Base-by-base conservation (phyloP, 1,140 invertebrate species). In the Onthophagus taurus region DNA sequence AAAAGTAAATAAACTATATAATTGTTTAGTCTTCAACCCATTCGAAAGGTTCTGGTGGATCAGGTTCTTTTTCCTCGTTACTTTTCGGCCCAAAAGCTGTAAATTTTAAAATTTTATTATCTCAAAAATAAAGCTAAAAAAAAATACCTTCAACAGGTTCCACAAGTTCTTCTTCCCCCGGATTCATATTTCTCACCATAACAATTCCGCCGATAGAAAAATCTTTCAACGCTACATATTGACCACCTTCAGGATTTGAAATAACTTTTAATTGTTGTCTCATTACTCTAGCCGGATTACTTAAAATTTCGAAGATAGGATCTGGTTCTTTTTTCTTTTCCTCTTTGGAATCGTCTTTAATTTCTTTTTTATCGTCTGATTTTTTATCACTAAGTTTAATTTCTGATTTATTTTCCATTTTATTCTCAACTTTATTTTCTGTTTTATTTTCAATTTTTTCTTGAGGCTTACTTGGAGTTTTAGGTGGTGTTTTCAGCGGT, bases 31-130 rank as follows among this genome's bases (percentile, higher is more conserved):
- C 84, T 61, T 94, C 90, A 50, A 78, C 80, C 65, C 89, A 97
- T 72, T 96, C 91, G 67, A 97, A 97, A 51, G 93, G 90, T 70
- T 96, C 92, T 55, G 93, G 94, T 29, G 92, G 89, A 61, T 95
- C 90, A 2, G 93, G 90, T 69, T 97, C 94, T 56, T 93, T 91
- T 57, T 95, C 92, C 51, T 96, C 92, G 47, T 91, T 87, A 6
- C 84, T 80, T 66, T 94, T 93, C 1, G 92, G 91, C 3, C 92
- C 91, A 47, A 41, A 48, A 60, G 58, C 61, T 24, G 85, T 85
- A n/a, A n/a, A n/a, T n/a, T n/a, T n/a, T n/a, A n/a, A n/a, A n/a
- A n/a, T n/a, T n/a, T n/a, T n/a, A n/a, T n/a, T n/a, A n/a, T n/a
- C n/a, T n/a, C n/a, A n/a, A n/a, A n/a, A n/a, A n/a, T 49, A 62